phyloP scores from a whole-genome alignment of 2,888 invertebrate species.

The Dasysyrphus tricinctus region DNA sequence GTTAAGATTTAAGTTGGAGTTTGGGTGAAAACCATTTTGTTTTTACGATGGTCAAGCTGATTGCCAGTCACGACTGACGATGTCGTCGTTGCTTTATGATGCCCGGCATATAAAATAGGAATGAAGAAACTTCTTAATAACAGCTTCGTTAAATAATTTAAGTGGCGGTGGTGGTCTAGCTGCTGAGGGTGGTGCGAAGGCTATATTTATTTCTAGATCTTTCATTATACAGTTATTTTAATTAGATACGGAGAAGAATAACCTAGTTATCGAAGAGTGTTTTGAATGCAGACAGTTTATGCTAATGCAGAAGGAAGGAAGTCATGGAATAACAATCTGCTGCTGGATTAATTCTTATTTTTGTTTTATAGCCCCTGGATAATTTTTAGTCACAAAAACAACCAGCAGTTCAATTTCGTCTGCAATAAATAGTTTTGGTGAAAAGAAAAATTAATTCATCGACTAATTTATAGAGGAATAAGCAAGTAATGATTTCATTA shows the following conservation, averaged over 20 bases:
- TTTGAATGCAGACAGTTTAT: neutral
- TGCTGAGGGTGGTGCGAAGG: neutral
- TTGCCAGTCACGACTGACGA: conserved; percentile 36
- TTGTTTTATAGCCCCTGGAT: neutral
- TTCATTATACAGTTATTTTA: conserved; percentile 10
- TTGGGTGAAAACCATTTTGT: conserved; percentile 29
- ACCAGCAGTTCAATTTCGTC: too few species aligned
- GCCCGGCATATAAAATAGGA: conserved; percentile 39
- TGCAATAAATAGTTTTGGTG: too few species aligned
- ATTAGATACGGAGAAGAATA: neutral
- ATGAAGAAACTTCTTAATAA: conserved; percentile 47
- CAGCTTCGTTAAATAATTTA: conserved; percentile 12
- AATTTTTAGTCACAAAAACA: too few species aligned
- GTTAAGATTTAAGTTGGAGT: conserved; percentile 12
- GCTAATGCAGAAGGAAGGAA: neutral
- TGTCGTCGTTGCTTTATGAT: conserved; percentile 58
- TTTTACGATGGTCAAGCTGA: conserved; percentile 65
- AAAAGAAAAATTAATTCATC: too few species aligned
- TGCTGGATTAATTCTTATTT: neutral
- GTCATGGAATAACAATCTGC: neutral
- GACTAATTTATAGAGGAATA: too few species aligned
- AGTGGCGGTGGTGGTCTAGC: neutral
- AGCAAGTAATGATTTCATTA: too few species aligned
- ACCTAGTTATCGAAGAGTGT: neutral
- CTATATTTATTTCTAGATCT: neutral